phyloP scores from a whole-genome alignment of 2,113 vertebrate genomes.

The Callipepla squamata region DNA sequence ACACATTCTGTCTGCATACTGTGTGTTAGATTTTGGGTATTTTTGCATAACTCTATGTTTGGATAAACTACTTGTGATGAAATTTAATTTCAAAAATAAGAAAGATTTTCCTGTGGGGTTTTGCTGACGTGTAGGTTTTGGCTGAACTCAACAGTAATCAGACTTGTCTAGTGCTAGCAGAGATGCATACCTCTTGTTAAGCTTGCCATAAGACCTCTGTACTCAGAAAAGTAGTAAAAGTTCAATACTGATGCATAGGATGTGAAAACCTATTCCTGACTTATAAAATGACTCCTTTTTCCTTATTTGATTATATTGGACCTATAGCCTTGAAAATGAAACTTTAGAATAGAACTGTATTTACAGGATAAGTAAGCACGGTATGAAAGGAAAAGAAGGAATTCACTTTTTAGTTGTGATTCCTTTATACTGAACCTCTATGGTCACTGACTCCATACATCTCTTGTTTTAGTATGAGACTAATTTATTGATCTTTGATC shows the following conservation, averaged over 20 bases:
- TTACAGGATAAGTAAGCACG: neutral
- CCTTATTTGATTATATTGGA: neutral
- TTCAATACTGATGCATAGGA: neutral
- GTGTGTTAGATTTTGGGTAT: neutral
- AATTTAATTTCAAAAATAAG: neutral
- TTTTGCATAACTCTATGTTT: neutral
- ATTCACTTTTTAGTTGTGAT: neutral
- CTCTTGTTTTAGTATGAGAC: neutral
- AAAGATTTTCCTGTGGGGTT: neutral
- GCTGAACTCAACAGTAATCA: neutral
- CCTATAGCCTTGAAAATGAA: neutral
- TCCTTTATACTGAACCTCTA: neutral
- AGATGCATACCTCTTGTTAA: rapidly evolving
- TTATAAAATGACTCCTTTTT: neutral
- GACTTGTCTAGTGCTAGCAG: neutral
- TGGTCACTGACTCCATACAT: neutral
- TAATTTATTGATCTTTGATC: neutral
- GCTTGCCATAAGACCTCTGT: neutral
- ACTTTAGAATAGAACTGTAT: neutral
- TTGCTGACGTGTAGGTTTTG: neutral
- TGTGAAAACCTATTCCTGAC: neutral
- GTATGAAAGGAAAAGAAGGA: neutral
- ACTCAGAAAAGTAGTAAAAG: neutral
- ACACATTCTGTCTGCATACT: neutral
- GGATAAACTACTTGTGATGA: neutral